Evolutionary conservation across 2,797 vertebrate species (phyloP), one percentile per base, ranked within the genome.

Genomic region (Decapterus maruadsi): DNA sequence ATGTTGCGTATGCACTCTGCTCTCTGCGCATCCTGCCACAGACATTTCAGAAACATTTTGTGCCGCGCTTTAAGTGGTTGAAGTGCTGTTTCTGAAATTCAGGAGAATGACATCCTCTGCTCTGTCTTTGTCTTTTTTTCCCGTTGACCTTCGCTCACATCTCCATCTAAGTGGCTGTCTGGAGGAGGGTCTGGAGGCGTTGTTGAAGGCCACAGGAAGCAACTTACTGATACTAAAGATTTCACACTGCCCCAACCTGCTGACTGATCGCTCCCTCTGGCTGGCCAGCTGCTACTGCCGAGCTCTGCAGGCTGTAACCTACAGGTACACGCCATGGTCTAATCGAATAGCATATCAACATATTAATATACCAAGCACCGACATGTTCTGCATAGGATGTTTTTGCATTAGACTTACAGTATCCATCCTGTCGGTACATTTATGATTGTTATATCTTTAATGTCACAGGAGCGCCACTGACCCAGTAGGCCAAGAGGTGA

Each of bases 201-300:
- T 99, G 90, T 89, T 99, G 83, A 99, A 99, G 94, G 98, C 97
- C 0, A 97, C 98, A 0, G 98, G 98, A 85, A 96, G 97, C 67
- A 98, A 98, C 91, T 94, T 99, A 78, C 96, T 99, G 81, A 99
- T 99, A 77, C 92, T 99, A 69, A 98, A 98, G 84, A 96, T 99
- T 88, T 99, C 98, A 0, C 98, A 99, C 92, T 99, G 98, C 91
- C 98, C 98, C 85, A 99, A 99, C 90, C 95, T 99, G 90, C 96
- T 99, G 92, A 99, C 98, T 0, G 98, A 99, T 84, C 98, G 98
- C 79, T 99, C 97, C 0, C 96, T 99, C 80, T 99, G 98, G 98
- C 91, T 99, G 93, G 98, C 98, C 83, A 99, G 98, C 96, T 99
- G 98, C 95, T 98, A 99, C 94, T 99, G 98, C 94, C 96, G 98